Conservation (phyloP, 2,888 invertebrate species). For the Eurytoma californica region DNA sequence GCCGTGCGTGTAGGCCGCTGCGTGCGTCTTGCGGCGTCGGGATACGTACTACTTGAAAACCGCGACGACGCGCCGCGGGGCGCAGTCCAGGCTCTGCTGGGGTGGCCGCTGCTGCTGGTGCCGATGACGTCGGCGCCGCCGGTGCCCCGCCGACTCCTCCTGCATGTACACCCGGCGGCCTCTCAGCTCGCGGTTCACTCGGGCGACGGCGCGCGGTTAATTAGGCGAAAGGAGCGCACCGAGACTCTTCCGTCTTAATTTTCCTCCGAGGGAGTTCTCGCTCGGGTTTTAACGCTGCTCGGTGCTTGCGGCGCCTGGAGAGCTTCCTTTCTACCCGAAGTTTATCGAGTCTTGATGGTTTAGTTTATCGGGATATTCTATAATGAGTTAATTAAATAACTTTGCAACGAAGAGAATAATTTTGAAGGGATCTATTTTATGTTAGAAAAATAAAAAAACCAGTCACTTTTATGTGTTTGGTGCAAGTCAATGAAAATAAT, state of each 20-base stretch:
- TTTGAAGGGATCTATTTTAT: no score
- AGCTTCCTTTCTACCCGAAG: no score
- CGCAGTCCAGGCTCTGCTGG: conserved; percentile 3
- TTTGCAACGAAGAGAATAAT: no score
- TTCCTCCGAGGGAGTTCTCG: not conserved
- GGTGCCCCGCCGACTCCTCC: not conserved
- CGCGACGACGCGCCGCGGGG: conserved; percentile 61
- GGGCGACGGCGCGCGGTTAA: not conserved
- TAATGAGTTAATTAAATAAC: no score
- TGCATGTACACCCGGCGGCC: not conserved
- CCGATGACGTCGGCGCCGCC: conserved; percentile 8
- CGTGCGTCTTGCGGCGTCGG: conserved; percentile 18
- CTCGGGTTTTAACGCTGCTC: no score
- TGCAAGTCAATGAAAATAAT: no score
- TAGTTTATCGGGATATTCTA: no score
- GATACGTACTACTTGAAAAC: conserved; percentile 65
- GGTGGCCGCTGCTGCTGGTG: conserved; percentile 4
- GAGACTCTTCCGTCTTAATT: not conserved
- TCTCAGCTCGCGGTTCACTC: not conserved
- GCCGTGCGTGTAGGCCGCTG: not conserved
- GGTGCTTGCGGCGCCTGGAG: no score
- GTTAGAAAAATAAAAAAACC: no score
- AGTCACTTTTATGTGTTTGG: no score
- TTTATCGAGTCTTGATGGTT: no score
- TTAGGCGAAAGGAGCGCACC: not conserved